Evolutionary conservation across 2,888 invertebrate genomes (phyloP).

Genomic region (Ochropleura leucogaster): DNA sequence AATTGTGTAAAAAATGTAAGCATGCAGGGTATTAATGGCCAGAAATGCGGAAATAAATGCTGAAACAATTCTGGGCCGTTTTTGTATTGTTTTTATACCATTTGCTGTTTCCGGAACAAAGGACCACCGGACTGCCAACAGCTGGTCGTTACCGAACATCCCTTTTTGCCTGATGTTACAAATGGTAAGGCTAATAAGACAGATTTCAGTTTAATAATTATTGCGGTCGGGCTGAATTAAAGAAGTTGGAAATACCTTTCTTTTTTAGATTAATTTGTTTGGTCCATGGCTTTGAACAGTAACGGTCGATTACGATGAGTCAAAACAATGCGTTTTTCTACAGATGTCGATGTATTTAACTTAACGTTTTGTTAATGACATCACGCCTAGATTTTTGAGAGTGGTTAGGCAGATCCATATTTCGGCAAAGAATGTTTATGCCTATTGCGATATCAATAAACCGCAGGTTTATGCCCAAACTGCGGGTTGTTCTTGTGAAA

Average conservation of each 20-base stretch:
- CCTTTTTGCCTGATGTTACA: conserved; percentile 41
- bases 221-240: conserved; percentile 18
- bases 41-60: conserved; percentile 35
- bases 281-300: not conserved
- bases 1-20: not conserved
- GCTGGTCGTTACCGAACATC: conserved; percentile 42
- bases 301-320: conserved; percentile 10
- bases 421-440: too few species aligned
- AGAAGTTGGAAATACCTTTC: conserved; percentile 18
- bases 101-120: conserved; percentile 42
- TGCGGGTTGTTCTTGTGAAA: not conserved
- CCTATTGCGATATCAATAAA: not conserved
- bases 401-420: not conserved
- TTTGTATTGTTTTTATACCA: conserved; percentile 47
- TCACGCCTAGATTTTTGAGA: not conserved
- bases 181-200: conserved; percentile 45
- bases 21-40: conserved; percentile 11
- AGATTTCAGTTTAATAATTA: conserved; percentile 30
- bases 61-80: conserved; percentile 45
- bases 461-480: not conserved
- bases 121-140: conserved; percentile 35
- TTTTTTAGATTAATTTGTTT: not conserved
- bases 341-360: not conserved
- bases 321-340: not conserved
- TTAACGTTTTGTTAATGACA: not conserved